phyloP scores from a whole-genome alignment of 2,113 vertebrate species.

The Oostethus manadensis region DNA sequence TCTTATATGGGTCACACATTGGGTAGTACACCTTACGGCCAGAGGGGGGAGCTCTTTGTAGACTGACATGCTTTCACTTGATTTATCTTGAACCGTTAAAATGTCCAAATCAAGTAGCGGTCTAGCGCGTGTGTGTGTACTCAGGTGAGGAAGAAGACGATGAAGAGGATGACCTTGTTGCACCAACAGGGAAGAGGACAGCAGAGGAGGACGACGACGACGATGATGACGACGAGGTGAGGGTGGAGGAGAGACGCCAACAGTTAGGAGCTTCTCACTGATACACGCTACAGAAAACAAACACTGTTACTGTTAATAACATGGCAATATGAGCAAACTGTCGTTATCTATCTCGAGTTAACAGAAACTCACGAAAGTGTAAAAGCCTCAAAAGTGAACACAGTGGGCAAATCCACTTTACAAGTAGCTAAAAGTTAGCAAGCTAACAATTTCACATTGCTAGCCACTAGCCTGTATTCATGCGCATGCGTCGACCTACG shows the following conservation, averaged over 20 bases:
- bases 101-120: not conserved
- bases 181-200: conserved; percentile 79
- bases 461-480: too few species aligned
- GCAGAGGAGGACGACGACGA: conserved; percentile 73
- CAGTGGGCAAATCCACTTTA: not conserved
- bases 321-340: not conserved
- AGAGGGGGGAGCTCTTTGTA: too few species aligned
- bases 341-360: too few species aligned
- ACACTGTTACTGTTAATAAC: not conserved
- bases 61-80: not conserved
- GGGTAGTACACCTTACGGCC: too few species aligned
- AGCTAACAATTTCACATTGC: too few species aligned
- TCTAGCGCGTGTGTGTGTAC: conserved; percentile 10
- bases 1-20: too few species aligned
- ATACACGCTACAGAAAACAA: not conserved
- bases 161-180: conserved; percentile 82
- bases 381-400: too few species aligned
- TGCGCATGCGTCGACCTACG: too few species aligned
- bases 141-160: conserved; percentile 85
- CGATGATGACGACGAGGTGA: conserved; percentile 66
- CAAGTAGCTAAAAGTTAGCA: not conserved
- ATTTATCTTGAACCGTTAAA: not conserved
- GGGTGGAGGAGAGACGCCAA: not conserved
- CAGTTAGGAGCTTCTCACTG: not conserved
- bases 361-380: too few species aligned